Percentiles rank a stretch among this genome's conserved stretches.
Evolutionary conservation across 2,113 vertebrate genomes (phyloP).

Genomic region (Xenopus tropicalis): DNA sequence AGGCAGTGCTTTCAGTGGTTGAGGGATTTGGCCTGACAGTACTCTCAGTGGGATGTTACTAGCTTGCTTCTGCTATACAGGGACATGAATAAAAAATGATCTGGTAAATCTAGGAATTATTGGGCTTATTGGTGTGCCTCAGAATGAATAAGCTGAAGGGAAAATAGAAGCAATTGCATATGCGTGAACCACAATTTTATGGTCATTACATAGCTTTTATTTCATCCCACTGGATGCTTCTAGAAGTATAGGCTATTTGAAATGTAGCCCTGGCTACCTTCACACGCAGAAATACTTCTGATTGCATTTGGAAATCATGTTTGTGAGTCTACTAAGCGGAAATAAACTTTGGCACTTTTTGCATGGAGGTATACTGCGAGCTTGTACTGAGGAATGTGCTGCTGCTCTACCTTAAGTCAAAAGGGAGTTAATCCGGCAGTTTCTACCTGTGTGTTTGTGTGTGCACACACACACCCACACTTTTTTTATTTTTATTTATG

Average conservation of each 20-base stretch:
- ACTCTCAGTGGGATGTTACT: conserved; percentile 51
- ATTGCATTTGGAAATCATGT: not conserved
- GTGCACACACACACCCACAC: too few relatives aligned
- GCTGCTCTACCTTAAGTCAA: too few relatives aligned
- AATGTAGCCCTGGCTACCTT: not conserved
- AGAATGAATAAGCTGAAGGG: conserved; percentile 50
- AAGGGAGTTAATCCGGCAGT: too few relatives aligned
- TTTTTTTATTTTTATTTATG: too few relatives aligned
- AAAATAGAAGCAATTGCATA: conserved; percentile 51
- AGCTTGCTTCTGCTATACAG: conserved; percentile 54
- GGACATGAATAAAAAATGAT: conserved; percentile 55
- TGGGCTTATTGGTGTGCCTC: conserved; percentile 51
- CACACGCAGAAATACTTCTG: not conserved
- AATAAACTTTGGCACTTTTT: too few relatives aligned
- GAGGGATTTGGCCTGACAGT: conserved; percentile 52
- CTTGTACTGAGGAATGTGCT: too few relatives aligned
- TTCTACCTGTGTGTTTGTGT: too few relatives aligned
- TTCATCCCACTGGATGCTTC: not conserved
- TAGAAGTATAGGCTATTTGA: not conserved
- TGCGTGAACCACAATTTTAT: conserved; percentile 41
- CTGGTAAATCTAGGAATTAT: conserved; percentile 52
- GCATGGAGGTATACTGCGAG: too few relatives aligned
- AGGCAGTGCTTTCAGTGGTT: conserved; percentile 43
- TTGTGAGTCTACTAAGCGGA: not conserved
- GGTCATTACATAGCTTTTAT: not conserved